Evolutionary conservation across 92 coral and sea anemone genomes (phyloP).

Genomic region (Isaurus tuberculatus): DNA sequence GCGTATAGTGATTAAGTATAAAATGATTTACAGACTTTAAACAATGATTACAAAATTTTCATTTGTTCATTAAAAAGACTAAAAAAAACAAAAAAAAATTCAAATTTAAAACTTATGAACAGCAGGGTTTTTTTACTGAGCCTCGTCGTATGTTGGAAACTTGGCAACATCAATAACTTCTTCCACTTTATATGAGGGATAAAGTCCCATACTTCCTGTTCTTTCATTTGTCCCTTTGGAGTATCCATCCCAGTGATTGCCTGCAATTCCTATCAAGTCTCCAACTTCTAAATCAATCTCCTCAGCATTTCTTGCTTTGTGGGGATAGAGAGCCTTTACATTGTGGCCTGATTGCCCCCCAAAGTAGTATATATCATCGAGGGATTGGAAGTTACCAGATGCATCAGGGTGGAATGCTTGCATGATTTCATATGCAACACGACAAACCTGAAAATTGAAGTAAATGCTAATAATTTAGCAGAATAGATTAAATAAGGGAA

Average conservation of each 20-base stretch:
- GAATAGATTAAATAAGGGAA: neutral
- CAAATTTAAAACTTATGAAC: neutral
- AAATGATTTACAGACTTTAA: too few species aligned
- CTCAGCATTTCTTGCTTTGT: slow-evolving; percentile 66
- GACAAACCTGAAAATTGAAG: slow-evolving; percentile 79
- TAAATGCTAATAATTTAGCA: neutral
- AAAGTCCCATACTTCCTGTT: slow-evolving; percentile 72
- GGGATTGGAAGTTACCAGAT: slow-evolving; percentile 87
- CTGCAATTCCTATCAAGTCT: slow-evolving; percentile 87
- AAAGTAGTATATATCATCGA: slow-evolving; percentile 95
- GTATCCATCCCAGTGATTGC: slow-evolving; percentile 98
- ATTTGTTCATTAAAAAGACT: too few species aligned
- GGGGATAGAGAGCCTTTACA: slow-evolving; percentile 82
- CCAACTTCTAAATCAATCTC: slow-evolving; percentile 80
- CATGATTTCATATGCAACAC: slow-evolving; percentile 95
- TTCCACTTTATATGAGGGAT: slow-evolving; percentile 94
- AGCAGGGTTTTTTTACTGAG: too few species aligned
- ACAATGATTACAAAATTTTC: too few species aligned
- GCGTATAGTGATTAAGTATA: too few species aligned
- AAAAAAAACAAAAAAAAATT: too few species aligned
- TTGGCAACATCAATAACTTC: slow-evolving; percentile 84
- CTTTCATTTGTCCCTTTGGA: slow-evolving; percentile 84
- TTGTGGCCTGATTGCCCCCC: slow-evolving; percentile 95
- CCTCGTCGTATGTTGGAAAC: slow-evolving; percentile 80
- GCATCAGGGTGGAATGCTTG: slow-evolving; percentile 91